A percentile compares a stretch with the other conserved stretches of the same genome.
phyloP scores from a whole-genome alignment of 2,888 invertebrate genomes.

The Caradrina clavipalpis region DNA sequence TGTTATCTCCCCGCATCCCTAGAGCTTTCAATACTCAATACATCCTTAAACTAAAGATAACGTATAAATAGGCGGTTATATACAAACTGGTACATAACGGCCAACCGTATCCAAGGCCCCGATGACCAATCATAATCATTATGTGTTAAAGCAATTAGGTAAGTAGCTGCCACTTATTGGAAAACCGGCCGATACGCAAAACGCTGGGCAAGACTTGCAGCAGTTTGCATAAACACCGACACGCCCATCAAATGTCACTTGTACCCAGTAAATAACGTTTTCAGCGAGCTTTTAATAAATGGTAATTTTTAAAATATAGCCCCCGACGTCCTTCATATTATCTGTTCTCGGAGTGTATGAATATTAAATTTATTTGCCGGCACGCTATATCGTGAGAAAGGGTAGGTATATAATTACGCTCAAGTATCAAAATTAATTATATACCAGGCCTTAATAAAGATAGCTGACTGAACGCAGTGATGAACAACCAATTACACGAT shows the following conservation, averaged over 20 bases:
- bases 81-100: constrained; percentile 35
- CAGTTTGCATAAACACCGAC: constrained; percentile 80
- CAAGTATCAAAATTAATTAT: constrained; percentile 57
- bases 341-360: constrained; percentile 66
- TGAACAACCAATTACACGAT: constrained; percentile 48
- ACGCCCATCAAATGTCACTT: constrained; percentile 82
- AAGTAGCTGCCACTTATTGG: constrained; percentile 76
- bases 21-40: constrained; percentile 24
- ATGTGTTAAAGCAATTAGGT: constrained; percentile 79
- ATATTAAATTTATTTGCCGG: constrained; percentile 59
- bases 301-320: constrained; percentile 69
- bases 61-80: constrained; percentile 36
- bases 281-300: constrained; percentile 68
- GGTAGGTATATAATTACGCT: constrained; percentile 51
- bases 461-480: constrained; percentile 42
- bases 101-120: constrained; percentile 38
- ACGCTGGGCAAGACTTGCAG: constrained; percentile 61
- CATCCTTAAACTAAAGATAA: constrained; percentile 30
- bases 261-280: constrained; percentile 63
- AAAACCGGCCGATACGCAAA: constrained; percentile 62
- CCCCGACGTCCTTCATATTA: constrained; percentile 58
- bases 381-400: constrained; percentile 60
- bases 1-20: constrained; percentile 14
- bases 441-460: constrained; percentile 46
- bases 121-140: constrained; percentile 79